These are phyloP conservation scores for Mixornis gularis DNA, from an alignment of 2,113 vertebrate species.

Conservation along the genomic window DNA sequence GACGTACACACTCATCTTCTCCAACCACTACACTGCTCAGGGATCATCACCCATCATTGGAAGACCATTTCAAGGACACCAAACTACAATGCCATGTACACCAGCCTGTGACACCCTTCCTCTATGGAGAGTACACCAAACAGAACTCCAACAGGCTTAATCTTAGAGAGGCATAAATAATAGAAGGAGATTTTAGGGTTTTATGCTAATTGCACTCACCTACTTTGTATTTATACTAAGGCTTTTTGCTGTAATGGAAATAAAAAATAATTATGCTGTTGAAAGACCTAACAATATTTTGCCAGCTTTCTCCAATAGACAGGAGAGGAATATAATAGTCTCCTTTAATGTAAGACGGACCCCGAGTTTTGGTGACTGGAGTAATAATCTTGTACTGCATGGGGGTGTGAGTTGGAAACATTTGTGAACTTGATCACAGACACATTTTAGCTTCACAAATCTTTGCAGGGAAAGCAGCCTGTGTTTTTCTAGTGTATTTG, in stretches of 20 bases:
- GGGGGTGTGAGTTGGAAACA: neutral
- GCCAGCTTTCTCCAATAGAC: neutral
- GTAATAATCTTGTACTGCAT: neutral
- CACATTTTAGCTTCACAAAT: neutral
- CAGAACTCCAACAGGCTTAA: neutral
- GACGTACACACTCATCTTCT: neutral
- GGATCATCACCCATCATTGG: neutral
- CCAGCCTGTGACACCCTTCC: neutral
- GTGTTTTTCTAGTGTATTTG: neutral
- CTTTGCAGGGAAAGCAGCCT: neutral
- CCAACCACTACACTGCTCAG: neutral
- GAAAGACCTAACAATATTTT: neutral
- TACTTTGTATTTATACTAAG: neutral
- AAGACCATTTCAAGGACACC: neutral
- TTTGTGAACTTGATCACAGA: neutral
- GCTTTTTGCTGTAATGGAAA: neutral
- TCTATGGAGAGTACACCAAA: neutral
- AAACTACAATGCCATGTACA: neutral
- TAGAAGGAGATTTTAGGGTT: neutral
- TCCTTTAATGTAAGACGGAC: neutral
- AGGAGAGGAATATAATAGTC: neutral
- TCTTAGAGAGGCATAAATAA: neutral
- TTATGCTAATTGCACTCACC: neutral
- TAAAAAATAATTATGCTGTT: neutral
- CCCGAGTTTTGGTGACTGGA: neutral